Evolutionary conservation across 2,888 invertebrate species (phyloP), one percentile per base, ranked within the genome.

Genomic region (Exocentrus adspersus): DNA sequence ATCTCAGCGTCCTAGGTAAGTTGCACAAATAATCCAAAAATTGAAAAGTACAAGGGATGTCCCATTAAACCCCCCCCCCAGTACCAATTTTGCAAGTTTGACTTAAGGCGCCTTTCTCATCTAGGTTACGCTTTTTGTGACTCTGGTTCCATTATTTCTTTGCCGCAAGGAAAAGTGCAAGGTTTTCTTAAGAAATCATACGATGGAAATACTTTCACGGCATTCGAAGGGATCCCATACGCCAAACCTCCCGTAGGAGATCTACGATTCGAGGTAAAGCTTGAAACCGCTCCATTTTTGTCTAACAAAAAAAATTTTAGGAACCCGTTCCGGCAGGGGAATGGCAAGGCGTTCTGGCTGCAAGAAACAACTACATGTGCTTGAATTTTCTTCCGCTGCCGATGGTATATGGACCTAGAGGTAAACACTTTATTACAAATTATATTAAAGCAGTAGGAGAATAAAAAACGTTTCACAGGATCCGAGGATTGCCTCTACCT

Each of bases 401-500:
- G 78, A 81, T 24, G 75, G 75, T 89, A 86, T 17, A 82, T 81
- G 72, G 89, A 87, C 76, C 87, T 87, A 78, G 88, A 88, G 70
- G 81, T 90, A 0, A 87, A 82, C 68, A 69, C 14, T 12, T 9
- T n/a, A n/a, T n/a, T n/a, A n/a, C n/a, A n/a, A n/a, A n/a, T n/a
- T n/a, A n/a, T n/a, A n/a, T n/a, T n/a, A n/a, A n/a, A n/a, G n/a
- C n/a, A n/a, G n/a, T n/a, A n/a, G n/a, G n/a, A n/a, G n/a, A n/a
- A n/a, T n/a, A n/a, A n/a, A n/a, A n/a, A n/a, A n/a, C n/a, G n/a
- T 50, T 20, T 37, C 61, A 1, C 14, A 80, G 90, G 90, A n/a
- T 83, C 82, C 64, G 91, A 91, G 79, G 89, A 91, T 80, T 91
- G 91, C 66, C 81, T 91, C 0, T 90, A 85, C 70, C 65, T 89